These are phyloP conservation scores for Anagrus nilaparvatae DNA, from an alignment of 1,140 invertebrate genomes.

Conservation along the genomic window DNA sequence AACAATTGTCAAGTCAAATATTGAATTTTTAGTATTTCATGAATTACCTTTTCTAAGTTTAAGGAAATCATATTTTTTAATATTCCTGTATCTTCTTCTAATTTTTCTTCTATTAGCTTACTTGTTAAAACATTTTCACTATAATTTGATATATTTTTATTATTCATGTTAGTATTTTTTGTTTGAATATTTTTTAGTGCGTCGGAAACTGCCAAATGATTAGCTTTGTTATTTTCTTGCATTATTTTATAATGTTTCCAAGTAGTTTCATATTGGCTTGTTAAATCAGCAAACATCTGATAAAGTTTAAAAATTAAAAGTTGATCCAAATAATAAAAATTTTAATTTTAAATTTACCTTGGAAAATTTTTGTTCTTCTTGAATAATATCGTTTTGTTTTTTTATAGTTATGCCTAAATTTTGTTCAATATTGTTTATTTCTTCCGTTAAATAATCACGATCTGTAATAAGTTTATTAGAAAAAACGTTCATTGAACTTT, in stretches of 20 bases:
- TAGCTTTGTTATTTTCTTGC: constrained; percentile 16
- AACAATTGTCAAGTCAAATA: constrained; percentile 3
- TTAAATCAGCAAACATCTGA: constrained; percentile 14
- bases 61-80: constrained; percentile 23
- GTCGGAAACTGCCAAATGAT: constrained; percentile 15
- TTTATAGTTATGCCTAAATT: constrained; percentile 18
- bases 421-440: constrained; percentile 20
- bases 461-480: constrained; percentile 20
- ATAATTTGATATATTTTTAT: constrained; percentile 12
- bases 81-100: constrained; percentile 18
- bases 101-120: constrained; percentile 18
- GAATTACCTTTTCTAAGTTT: constrained; percentile 24
- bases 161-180: constrained; percentile 15
- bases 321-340: constrained; percentile 3
- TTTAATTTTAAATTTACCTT: constrained; percentile 20
- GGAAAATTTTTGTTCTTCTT: constrained; percentile 19
- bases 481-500: constrained; percentile 24
- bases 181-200: constrained; percentile 19
- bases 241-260: constrained; percentile 22
- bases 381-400: constrained; percentile 20
- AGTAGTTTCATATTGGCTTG: constrained; percentile 21
- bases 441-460: constrained; percentile 20
- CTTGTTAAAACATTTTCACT: constrained; percentile 14
- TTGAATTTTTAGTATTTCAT: neutral
- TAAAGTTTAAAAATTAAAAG: neutral